These are phyloP conservation scores for Calephelis perditalis DNA, from an alignment of 2,888 invertebrate genomes.

Conservation along the genomic window DNA sequence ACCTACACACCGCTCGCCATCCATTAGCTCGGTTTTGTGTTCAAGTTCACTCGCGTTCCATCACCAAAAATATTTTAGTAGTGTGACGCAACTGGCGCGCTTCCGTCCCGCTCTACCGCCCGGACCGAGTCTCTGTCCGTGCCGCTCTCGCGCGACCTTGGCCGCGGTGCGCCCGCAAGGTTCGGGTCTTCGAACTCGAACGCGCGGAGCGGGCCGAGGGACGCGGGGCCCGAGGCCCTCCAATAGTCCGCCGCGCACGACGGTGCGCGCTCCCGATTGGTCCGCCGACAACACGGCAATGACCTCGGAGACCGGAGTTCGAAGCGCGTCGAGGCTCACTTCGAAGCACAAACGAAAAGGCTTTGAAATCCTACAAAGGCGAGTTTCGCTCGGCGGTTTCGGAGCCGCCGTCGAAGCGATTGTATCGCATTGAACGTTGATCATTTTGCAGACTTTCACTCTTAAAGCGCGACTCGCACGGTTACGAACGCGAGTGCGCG, in stretches of 20 bases:
- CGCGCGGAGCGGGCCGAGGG: conserved; percentile 56
- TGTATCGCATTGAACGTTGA: conserved; percentile 72
- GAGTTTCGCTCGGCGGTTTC: conserved; percentile 64
- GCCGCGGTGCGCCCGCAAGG: conserved; percentile 93
- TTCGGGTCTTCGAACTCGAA: conserved; percentile 87
- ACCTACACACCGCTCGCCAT: conserved; percentile 61
- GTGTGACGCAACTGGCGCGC: conserved; percentile 70
- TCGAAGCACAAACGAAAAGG: conserved; percentile 71
- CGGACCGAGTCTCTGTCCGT: conserved; percentile 55
- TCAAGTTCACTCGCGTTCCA: conserved; percentile 77
- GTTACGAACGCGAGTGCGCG: conserved; percentile 62
- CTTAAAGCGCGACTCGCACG: conserved; percentile 69
- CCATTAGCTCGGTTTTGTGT: conserved; percentile 73
- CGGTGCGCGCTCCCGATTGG: conserved; percentile 73
- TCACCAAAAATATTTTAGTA: conserved; percentile 77
- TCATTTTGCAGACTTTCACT: conserved; percentile 80
- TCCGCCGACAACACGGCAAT: conserved; percentile 82
- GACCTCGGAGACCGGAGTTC: conserved; percentile 90
- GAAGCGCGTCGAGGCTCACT: conserved; percentile 86
- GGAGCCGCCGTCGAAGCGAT: conserved; percentile 60
- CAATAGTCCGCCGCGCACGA: conserved; percentile 65
- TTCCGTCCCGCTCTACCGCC: conserved; percentile 62
- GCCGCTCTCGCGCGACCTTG: conserved; percentile 81
- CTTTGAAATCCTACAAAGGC: conserved; percentile 69
- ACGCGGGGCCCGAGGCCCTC: conserved; percentile 59